Conservation (phyloP, 2,797 vertebrate species). For the Cheirogaleus major region DNA sequence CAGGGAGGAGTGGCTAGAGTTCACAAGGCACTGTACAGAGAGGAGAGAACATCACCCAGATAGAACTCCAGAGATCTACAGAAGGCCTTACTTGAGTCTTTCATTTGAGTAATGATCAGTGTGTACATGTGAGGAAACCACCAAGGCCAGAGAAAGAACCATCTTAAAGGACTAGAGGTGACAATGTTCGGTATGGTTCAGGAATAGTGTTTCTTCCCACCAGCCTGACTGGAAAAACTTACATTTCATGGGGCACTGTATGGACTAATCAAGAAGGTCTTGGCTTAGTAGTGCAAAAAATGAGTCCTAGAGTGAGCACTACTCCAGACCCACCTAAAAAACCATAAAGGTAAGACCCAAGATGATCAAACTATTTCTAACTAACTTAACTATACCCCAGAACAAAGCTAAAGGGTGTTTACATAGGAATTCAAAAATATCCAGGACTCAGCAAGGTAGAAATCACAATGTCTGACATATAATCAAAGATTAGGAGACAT, state of each 20-base stretch:
- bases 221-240: background rate
- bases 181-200: background rate
- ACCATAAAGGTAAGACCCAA: background rate
- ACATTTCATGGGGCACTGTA: background rate
- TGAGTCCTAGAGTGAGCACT: background rate
- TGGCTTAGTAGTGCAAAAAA: background rate
- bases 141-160: background rate
- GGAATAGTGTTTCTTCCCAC: background rate
- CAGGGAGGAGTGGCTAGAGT: background rate
- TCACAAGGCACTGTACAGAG: background rate
- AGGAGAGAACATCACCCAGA: background rate
- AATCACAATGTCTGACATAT: background rate
- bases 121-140: background rate
- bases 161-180: background rate
- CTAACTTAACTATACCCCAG: background rate
- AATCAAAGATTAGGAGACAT: background rate
- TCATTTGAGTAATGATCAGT: background rate
- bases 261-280: background rate
- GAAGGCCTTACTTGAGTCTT: background rate
- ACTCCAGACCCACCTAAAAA: background rate
- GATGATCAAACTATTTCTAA: background rate
- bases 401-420: background rate
- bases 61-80: background rate
- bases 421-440: background rate
- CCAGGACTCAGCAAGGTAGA: background rate